phyloP scores from a whole-genome alignment of 2,113 vertebrate genomes.

The Engystomops pustulosus region DNA sequence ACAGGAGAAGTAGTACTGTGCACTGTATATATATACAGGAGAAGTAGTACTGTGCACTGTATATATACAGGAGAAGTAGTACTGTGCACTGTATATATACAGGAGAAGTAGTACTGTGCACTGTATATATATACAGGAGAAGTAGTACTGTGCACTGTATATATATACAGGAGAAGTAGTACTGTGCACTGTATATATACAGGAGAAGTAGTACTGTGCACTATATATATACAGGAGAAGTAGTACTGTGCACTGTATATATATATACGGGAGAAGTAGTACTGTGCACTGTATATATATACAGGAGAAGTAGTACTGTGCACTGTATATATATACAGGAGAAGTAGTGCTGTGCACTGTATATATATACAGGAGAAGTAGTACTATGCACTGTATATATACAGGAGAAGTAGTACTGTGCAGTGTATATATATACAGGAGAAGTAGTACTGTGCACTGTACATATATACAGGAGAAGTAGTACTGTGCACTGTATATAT shows the following conservation, averaged over 20 bases:
- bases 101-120: background rate
- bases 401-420: no score
- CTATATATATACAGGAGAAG: background rate
- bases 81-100: background rate
- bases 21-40: no score
- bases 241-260: background rate
- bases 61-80: background rate
- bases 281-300: background rate
- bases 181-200: no score
- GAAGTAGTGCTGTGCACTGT: constrained; percentile 1
- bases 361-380: background rate
- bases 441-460: no score
- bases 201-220: background rate
- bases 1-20: no score
- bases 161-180: background rate
- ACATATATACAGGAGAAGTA: no score
- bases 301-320: background rate
- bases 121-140: background rate
- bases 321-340: background rate
- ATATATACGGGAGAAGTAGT: background rate
- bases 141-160: background rate
- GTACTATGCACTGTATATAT: background rate
- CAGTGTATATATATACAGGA: no score
- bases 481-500: no score
- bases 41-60: background rate